These are phyloP conservation scores for Odocoileus hemionus DNA, from an alignment of 2,113 vertebrate genomes.

Conservation along the genomic window DNA sequence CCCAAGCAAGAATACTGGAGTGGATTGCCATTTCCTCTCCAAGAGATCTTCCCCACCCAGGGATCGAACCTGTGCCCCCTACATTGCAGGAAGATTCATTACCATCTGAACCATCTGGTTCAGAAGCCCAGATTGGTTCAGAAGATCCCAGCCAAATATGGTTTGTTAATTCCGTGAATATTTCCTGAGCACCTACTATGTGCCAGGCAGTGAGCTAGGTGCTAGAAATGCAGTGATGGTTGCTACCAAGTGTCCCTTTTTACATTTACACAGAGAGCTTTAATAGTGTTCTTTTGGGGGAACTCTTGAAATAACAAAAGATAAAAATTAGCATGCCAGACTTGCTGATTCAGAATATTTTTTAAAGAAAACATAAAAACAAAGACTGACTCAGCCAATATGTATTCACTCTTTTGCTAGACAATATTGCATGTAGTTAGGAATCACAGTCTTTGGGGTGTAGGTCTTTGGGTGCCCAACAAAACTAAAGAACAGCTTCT, in stretches of 20 bases:
- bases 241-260: neutral
- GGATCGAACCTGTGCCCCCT: neutral
- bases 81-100: neutral
- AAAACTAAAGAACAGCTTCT: neutral
- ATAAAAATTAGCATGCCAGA: neutral
- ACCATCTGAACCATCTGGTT: neutral
- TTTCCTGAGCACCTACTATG: neutral
- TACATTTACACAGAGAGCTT: neutral
- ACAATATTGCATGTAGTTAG: slow-evolving; percentile 12
- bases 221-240: neutral
- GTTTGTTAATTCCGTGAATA: neutral
- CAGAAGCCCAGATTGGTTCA: neutral
- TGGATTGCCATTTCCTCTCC: neutral
- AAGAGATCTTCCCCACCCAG: neutral
- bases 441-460: neutral
- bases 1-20: neutral
- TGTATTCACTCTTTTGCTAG: neutral
- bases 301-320: neutral
- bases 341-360: slow-evolving; percentile 12
- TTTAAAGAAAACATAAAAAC: slow-evolving; percentile 29
- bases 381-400: neutral
- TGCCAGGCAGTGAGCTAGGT: neutral
- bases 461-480: neutral
- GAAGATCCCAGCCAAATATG: neutral
- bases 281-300: neutral